Conservation (phyloP, 1,140 invertebrate species). For the Harpegnathos saltator region DNA sequence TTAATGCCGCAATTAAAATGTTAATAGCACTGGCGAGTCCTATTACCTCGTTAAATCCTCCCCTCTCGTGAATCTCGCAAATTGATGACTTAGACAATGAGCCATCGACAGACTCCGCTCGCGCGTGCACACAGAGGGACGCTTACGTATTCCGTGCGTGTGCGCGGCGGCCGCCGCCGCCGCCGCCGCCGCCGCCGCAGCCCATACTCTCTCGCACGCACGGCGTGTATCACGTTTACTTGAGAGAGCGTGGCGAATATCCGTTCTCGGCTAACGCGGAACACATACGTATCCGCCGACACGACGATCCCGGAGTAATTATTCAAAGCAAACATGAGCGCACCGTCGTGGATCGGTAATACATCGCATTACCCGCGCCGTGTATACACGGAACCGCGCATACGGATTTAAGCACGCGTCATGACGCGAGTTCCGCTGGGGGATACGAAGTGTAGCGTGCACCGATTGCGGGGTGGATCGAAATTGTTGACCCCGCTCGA, state of each 20-base stretch:
- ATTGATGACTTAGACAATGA: slow-evolving; percentile 44
- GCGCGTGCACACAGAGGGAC: background rate
- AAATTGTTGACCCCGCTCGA: background rate
- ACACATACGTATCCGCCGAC: slow-evolving; percentile 65
- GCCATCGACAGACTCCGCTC: slow-evolving; percentile 29
- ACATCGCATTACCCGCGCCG: slow-evolving; percentile 64
- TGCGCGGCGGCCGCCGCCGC: background rate
- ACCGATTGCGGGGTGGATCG: slow-evolving; percentile 17
- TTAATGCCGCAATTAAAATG: slow-evolving; percentile 50
- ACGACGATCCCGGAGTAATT: slow-evolving; percentile 66
- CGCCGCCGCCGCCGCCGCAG: background rate
- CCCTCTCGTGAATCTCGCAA: slow-evolving; percentile 29
- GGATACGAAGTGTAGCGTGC: slow-evolving; percentile 30
- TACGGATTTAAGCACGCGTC: slow-evolving; percentile 24
- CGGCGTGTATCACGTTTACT: slow-evolving; percentile 62
- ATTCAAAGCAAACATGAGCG: slow-evolving; percentile 70
- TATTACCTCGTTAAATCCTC: slow-evolving; percentile 44
- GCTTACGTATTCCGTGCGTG: slow-evolving; percentile 60
- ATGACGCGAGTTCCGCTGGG: background rate
- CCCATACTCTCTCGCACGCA: slow-evolving; percentile 1
- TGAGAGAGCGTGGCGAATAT: slow-evolving; percentile 59
- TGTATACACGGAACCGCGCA: slow-evolving; percentile 16
- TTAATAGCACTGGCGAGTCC: slow-evolving; percentile 19
- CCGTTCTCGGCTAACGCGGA: slow-evolving; percentile 50
- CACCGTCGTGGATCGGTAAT: slow-evolving; percentile 68